These are phyloP conservation scores for Micronycteris hirsuta DNA, from an alignment of 2,113 vertebrate genomes.

Conservation along the genomic window DNA sequence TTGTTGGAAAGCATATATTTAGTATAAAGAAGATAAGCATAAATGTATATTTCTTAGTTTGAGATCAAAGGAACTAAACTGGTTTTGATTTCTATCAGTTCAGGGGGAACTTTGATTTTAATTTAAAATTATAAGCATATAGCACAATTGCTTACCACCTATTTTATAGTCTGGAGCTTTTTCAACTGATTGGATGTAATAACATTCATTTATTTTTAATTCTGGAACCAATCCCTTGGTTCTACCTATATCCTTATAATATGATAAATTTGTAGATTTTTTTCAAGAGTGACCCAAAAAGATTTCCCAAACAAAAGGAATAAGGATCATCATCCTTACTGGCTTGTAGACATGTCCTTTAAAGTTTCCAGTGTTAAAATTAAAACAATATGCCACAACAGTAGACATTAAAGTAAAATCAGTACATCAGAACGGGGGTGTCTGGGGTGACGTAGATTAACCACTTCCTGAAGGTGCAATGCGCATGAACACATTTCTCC, in stretches of 20 bases:
- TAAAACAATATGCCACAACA: neutral
- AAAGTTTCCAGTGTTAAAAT: neutral
- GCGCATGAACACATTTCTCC: neutral
- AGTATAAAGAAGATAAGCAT: neutral
- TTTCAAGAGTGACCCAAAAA: neutral
- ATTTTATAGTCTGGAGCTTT: constrained; percentile 23
- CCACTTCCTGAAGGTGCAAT: neutral
- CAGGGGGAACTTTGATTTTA: constrained; percentile 61
- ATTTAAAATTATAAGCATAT: constrained; percentile 61
- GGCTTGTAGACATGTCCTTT: neutral
- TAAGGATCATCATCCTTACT: neutral
- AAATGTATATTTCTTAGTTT: neutral
- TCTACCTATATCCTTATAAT: constrained; percentile 39
- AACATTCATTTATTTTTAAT: constrained; percentile 58
- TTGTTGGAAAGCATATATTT: constrained; percentile 31
- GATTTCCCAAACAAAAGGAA: neutral
- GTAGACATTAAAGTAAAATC: neutral
- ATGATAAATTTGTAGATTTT: constrained; percentile 18
- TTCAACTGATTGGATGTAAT: constrained; percentile 4
- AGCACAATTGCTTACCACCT: constrained; percentile 37
- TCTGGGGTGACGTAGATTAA: neutral
- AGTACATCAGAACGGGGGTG: neutral
- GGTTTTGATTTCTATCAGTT: constrained; percentile 42
- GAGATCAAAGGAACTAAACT: constrained; percentile 40
- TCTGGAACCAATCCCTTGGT: neutral